Percentiles rank a stretch among this genome's conserved stretches.
Evolutionary conservation across 2,113 vertebrate species (phyloP).

Genomic region (Anas platyrhynchos): DNA sequence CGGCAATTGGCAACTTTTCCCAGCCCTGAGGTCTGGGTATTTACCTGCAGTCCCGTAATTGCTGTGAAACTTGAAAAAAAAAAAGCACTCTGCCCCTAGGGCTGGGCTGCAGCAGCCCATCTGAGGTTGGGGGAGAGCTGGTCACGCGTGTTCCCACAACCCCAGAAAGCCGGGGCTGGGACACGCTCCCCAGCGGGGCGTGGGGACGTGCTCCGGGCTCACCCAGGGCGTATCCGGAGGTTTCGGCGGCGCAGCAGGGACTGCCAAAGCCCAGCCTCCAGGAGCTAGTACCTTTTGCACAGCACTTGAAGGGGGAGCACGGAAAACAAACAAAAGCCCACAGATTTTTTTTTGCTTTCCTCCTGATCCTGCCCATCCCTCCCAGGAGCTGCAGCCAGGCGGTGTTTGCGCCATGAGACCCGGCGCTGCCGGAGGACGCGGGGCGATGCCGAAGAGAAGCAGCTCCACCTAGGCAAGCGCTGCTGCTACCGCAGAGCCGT

Average conservation of each 20-base stretch:
- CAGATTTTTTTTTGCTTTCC: not conserved
- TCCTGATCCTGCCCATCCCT: not conserved
- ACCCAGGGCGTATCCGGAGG: not conserved
- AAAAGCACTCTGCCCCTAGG: not conserved
- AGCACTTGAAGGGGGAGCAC: not conserved
- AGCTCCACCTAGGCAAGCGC: slow-evolving; percentile 59
- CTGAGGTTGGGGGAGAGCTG: slow-evolving; percentile 9
- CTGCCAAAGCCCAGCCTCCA: not conserved
- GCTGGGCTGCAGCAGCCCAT: slow-evolving; percentile 31
- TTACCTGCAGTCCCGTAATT: slow-evolving; percentile 56
- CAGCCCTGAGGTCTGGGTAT: slow-evolving; percentile 58
- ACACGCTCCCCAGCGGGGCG: not conserved
- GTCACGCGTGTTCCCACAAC: not conserved
- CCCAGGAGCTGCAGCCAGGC: slow-evolving; percentile 23
- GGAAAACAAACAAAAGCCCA: slow-evolving; percentile 31
- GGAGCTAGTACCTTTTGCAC: not conserved
- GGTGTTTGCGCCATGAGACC: not conserved
- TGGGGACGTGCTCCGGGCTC: not conserved
- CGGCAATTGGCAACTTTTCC: slow-evolving; percentile 43
- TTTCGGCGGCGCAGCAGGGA: not conserved
- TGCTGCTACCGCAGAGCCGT: slow-evolving; percentile 25
- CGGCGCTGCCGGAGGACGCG: not conserved
- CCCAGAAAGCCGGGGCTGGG: fast-evolving
- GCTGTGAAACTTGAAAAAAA: slow-evolving; percentile 12
- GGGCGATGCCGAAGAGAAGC: slow-evolving; percentile 21